phyloP scores from a whole-genome alignment of 92 coral and sea anemone genomes.

The Muricea muricata region DNA sequence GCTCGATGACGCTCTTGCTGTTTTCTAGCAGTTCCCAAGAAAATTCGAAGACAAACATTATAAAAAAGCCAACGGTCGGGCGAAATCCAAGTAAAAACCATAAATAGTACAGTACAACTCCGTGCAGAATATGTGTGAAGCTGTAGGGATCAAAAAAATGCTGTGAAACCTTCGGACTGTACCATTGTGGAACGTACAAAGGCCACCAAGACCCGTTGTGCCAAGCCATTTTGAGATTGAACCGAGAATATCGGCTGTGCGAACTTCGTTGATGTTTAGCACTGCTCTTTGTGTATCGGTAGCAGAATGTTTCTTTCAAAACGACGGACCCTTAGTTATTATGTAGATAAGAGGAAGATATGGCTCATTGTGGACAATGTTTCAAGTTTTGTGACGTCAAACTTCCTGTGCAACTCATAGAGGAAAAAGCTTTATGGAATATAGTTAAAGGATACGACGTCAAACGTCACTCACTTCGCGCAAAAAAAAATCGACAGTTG shows the following conservation, averaged over 20 bases:
- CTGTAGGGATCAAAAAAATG: constrained; percentile 22
- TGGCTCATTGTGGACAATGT: constrained; percentile 72
- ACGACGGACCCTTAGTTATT: not conserved
- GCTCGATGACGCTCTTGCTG: not conserved
- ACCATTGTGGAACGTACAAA: constrained; percentile 11
- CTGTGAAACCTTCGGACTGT: constrained; percentile 25
- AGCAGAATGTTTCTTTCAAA: too few relatives aligned
- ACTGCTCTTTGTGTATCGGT: not conserved
- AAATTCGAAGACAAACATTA: constrained; percentile 9
- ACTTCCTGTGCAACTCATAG: not conserved
- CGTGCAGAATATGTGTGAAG: constrained; percentile 20
- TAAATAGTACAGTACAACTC: constrained; percentile 13
- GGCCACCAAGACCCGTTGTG: constrained; percentile 27
- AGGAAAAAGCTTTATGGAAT: not conserved
- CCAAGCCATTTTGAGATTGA: constrained; percentile 12
- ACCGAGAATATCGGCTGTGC: not conserved
- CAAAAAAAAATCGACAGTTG: too few relatives aligned
- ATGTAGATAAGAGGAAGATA: not conserved
- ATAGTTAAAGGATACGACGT: not conserved
- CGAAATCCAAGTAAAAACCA: constrained; percentile 2
- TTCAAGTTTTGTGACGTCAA: not conserved
- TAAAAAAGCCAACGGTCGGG: not conserved
- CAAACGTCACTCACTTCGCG: too few relatives aligned
- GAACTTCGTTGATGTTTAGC: not conserved
- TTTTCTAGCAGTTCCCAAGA: constrained; percentile 7